phyloP scores from a whole-genome alignment of 2,888 invertebrate species.

The Enoplolaimus lenunculus region DNA sequence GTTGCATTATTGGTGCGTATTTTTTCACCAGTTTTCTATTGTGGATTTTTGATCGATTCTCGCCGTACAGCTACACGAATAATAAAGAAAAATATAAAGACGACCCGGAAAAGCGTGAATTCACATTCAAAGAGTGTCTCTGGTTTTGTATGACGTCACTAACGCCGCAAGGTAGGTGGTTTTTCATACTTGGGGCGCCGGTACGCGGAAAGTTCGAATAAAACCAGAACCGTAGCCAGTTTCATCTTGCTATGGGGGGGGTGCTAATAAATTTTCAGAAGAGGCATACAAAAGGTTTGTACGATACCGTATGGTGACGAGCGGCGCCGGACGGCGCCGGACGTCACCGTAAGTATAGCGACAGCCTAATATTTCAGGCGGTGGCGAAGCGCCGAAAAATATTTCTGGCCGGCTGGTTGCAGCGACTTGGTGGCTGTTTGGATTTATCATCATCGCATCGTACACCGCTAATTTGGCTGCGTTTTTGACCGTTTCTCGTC shows the following conservation, averaged over 20 bases:
- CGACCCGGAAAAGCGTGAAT: constrained; percentile 54
- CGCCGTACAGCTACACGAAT: constrained; percentile 86
- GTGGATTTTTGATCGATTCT: constrained; percentile 92
- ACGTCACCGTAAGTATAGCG: too few relatives aligned
- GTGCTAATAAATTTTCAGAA: too few relatives aligned
- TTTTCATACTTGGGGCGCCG: too few relatives aligned
- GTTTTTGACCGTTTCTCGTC: constrained; percentile 61
- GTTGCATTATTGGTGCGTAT: constrained; percentile 83
- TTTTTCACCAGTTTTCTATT: constrained; percentile 83
- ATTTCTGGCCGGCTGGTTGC: constrained; percentile 83
- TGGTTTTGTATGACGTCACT: constrained; percentile 99
- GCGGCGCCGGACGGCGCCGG: too few relatives aligned
- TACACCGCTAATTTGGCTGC: constrained; percentile 97
- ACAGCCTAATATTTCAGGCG: constrained; percentile 49
- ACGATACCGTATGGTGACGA: too few relatives aligned
- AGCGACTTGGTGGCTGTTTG: constrained; percentile 97
- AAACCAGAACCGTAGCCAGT: too few relatives aligned
- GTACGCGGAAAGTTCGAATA: too few relatives aligned
- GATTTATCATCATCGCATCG: constrained; percentile 94
- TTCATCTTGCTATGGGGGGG: too few relatives aligned
- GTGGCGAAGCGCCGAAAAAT: constrained; percentile 89
- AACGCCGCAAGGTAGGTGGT: constrained; percentile 57
- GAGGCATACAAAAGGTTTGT: too few relatives aligned
- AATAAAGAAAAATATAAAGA: constrained; percentile 72
- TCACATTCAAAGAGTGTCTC: constrained; percentile 82